phyloP scores from a whole-genome alignment of 2,113 vertebrate species.

The Microcebus ravelobensis region DNA sequence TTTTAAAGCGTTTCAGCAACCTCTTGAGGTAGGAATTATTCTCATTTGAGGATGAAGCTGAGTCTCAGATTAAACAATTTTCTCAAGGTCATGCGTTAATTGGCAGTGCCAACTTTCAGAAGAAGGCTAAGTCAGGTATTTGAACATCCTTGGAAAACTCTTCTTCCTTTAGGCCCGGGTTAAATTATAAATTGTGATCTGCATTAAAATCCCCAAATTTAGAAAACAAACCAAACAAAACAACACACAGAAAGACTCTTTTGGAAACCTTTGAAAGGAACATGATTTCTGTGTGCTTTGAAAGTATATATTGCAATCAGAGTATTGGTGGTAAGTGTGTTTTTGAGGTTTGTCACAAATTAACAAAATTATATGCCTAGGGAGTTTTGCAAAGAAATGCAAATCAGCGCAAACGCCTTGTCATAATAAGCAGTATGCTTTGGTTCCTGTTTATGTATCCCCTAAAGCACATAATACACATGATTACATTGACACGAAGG shows the following conservation, averaged over 20 bases:
- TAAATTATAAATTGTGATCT: slow-evolving; percentile 36
- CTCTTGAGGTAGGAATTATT: neutral
- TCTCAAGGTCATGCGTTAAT: neutral
- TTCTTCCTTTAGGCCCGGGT: neutral
- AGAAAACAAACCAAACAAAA: neutral
- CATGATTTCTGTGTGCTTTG: slow-evolving; percentile 61
- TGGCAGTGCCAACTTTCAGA: neutral
- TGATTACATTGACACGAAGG: slow-evolving; percentile 73
- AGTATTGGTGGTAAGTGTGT: slow-evolving; percentile 80
- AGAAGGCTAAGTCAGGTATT: neutral
- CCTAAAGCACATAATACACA: slow-evolving; percentile 66
- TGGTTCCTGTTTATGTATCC: slow-evolving; percentile 77
- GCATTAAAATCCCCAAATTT: neutral
- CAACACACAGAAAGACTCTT: neutral
- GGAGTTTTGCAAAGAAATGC: slow-evolving; percentile 82
- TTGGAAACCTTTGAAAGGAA: slow-evolving; percentile 62
- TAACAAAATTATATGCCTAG: slow-evolving; percentile 86
- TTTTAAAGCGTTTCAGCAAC: neutral
- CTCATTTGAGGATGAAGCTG: neutral
- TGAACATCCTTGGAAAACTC: neutral
- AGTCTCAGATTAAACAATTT: slow-evolving; percentile 7
- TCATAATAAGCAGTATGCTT: slow-evolving; percentile 78
- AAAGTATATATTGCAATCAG: slow-evolving; percentile 69
- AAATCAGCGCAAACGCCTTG: slow-evolving; percentile 78
- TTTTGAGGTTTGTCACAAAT: slow-evolving; percentile 86